Evolutionary conservation across 1,140 invertebrate genomes (phyloP), one percentile per base, ranked within the genome.

Genomic region (Phymastichus coffea): DNA sequence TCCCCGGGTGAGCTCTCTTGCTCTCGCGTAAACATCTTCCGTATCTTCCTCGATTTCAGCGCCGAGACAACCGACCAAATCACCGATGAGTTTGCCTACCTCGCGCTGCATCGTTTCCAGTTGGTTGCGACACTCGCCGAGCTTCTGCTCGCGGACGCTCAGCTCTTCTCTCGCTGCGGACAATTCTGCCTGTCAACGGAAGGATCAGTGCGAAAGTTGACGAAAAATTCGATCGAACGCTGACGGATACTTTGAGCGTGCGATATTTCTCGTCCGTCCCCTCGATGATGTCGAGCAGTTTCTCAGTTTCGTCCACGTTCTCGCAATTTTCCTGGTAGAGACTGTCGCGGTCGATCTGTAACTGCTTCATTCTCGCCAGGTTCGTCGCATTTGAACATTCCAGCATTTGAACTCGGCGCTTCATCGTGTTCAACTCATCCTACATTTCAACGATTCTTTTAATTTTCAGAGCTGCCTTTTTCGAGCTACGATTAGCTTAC

Each of bases 241-340:
- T 33, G 12, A n/a, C n/a, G n/a, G n/a, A n/a, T n/a, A n/a, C 58
- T 35, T 54, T 48, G 7, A 41, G 26, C 22, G 22, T 17, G 1
- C 49, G 15, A 25, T 49, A 49, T 20, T 49, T 61, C 8, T 56
- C 26, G 28, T 48, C 49, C 20, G 55, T 3, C 1, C 46, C 33
- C 28, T 56, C 9, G 7, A 43, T 30, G 14, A 61, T 61, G 17
- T 4, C 22, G 1, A 61, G 26, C 23, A 55, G 10, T n/a, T 23
- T 56, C 3, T 55, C 59, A 3, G 49, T 56, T 12, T 61, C 59
- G 10, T 15, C 25, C 12, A 55, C 59, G 17, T 55, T 28, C 7
- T 55, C 30, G 38, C 20, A 3, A 4, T n/a, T 49, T 28, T 35
- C 25, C 23, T 44, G 30, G n/a, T 51, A 20, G 7, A 55, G 22